Percentiles rank a stretch among this genome's conserved stretches.
Conservation (phyloP, 2,113 vertebrate genomes). For the Pterocles orientalis region DNA sequence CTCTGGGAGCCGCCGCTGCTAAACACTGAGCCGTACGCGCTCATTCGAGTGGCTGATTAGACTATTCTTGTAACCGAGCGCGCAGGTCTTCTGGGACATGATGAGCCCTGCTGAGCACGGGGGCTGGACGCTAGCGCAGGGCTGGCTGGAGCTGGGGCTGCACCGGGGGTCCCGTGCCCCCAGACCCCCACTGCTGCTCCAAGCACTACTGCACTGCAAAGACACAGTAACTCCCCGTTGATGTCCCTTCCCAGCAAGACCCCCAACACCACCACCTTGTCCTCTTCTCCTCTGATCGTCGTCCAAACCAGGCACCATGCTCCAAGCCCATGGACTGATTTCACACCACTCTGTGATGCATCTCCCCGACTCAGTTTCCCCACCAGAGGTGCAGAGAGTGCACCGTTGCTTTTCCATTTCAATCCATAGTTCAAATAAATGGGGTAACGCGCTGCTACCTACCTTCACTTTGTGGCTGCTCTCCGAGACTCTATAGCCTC, state of each 20-base stretch:
- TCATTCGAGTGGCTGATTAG: background rate
- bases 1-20: accelerated
- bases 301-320: background rate
- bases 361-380: background rate
- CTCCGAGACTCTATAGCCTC: background rate
- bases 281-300: background rate
- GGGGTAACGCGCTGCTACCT: background rate
- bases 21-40: accelerated
- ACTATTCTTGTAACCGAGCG: background rate
- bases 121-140: accelerated
- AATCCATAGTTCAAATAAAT: background rate
- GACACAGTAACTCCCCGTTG: background rate
- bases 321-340: background rate
- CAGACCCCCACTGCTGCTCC: background rate
- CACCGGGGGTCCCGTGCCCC: accelerated
- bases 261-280: background rate
- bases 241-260: background rate
- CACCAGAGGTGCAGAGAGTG: background rate
- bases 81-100: background rate
- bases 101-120: accelerated
- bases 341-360: background rate
- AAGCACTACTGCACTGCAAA: background rate
- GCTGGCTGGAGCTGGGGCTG: background rate
- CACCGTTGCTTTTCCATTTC: background rate
- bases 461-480: background rate